phyloP scores from a whole-genome alignment of 2,888 invertebrate genomes.

The Penaeus monodon region DNA sequence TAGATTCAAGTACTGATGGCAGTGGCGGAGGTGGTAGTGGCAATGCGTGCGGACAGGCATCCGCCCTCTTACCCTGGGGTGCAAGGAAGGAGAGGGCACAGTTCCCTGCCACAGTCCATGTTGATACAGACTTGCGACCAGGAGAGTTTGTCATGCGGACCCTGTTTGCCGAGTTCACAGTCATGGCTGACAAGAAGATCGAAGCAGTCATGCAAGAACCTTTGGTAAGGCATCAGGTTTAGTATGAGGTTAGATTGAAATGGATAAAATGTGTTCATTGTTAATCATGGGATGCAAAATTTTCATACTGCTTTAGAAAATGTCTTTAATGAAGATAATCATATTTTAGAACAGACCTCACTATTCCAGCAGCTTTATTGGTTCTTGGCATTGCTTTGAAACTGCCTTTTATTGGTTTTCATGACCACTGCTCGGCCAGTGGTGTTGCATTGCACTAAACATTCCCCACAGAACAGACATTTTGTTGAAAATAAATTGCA shows the following conservation, averaged over 20 bases:
- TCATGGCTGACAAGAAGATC: constrained; percentile 95
- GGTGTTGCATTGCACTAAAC: no score
- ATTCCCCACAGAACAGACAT: no score
- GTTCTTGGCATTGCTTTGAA: no score
- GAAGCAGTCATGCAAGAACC: constrained; percentile 94
- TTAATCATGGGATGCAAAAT: not conserved
- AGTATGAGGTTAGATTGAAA: no score
- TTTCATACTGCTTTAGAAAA: no score
- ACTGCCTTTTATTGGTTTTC: no score
- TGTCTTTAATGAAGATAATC: no score
- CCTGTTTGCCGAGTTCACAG: constrained; percentile 93
- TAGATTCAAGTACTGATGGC: not conserved
- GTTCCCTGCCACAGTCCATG: constrained; percentile 70
- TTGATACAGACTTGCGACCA: constrained; percentile 74
- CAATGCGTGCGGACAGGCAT: constrained; percentile 28
- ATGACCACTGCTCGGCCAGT: no score
- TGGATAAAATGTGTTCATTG: not conserved
- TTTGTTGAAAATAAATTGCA: no score
- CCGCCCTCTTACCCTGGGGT: constrained; percentile 81
- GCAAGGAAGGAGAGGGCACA: constrained; percentile 79
- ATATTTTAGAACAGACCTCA: no score
- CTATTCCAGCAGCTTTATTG: no score
- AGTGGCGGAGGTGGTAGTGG: constrained; percentile 24
- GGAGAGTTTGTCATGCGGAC: constrained; percentile 97
- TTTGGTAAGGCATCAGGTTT: constrained; percentile 74